phyloP scores from a whole-genome alignment of 2,888 invertebrate species.

The Shargacucullia verbasci region DNA sequence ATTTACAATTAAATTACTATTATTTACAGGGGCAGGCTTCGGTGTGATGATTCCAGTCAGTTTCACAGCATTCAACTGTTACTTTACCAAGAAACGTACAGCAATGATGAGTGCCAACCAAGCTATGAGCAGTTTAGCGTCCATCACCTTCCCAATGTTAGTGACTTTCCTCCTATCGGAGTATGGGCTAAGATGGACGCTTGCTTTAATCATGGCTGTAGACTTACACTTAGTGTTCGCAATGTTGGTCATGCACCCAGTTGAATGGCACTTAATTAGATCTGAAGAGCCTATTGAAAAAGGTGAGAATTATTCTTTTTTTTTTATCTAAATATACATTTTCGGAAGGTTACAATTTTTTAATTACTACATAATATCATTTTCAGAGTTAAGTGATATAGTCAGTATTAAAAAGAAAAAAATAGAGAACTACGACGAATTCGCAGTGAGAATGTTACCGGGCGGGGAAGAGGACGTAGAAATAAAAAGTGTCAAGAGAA shows the following conservation, averaged over 20 bases:
- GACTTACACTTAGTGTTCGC: constrained; percentile 91
- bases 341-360: background rate
- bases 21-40: constrained; percentile 90
- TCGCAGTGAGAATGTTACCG: constrained; percentile 79
- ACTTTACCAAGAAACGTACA: constrained; percentile 91
- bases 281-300: constrained; percentile 51
- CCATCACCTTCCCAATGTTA: constrained; percentile 91
- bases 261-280: constrained; percentile 91
- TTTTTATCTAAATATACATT: too few relatives aligned
- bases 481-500: constrained; percentile 57
- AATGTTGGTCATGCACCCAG: constrained; percentile 92
- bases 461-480: constrained; percentile 71
- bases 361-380: background rate
- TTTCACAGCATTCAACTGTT: constrained; percentile 93
- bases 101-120: constrained; percentile 94
- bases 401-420: constrained; percentile 54
- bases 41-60: constrained; percentile 93
- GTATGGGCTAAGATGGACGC: constrained; percentile 92
- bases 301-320: constrained; percentile 54
- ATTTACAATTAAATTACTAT: background rate
- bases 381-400: constrained; percentile 38
- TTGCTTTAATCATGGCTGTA: constrained; percentile 91
- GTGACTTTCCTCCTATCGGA: constrained; percentile 89
- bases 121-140: constrained; percentile 91
- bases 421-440: constrained; percentile 72